These are phyloP conservation scores for Lathamus discolor DNA, from an alignment of 2,113 vertebrate species.

Conservation along the genomic window DNA sequence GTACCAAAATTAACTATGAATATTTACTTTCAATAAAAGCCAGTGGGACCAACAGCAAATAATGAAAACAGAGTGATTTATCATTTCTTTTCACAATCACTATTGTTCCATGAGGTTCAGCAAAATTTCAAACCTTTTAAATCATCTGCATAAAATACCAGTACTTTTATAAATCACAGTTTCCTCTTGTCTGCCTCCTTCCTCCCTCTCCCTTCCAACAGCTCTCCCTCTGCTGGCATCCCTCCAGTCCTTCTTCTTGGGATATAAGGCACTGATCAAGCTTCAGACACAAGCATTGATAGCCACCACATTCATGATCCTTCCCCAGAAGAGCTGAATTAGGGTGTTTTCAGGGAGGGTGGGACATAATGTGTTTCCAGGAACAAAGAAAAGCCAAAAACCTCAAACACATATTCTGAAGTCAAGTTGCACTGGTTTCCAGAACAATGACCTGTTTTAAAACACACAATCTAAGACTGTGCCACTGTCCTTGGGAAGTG, in stretches of 20 bases:
- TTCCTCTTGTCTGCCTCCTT: not conserved
- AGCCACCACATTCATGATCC: accelerated
- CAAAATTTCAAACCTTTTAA: not conserved
- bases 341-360: not conserved
- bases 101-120: not conserved
- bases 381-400: not conserved
- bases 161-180: not conserved
- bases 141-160: not conserved
- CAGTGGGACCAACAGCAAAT: not conserved
- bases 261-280: not conserved
- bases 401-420: not conserved
- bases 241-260: not conserved
- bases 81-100: not conserved
- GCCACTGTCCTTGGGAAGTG: not conserved
- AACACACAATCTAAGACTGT: not conserved
- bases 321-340: not conserved
- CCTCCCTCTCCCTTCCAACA: not conserved
- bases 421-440: not conserved
- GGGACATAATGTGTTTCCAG: not conserved
- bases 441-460: not conserved
- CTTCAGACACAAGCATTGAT: not conserved
- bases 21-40: constrained; percentile 28
- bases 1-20: constrained; percentile 4
- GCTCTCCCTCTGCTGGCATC: not conserved
- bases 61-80: not conserved